These are phyloP conservation scores for Beris chalybata DNA, from an alignment of 2,888 invertebrate genomes.

Conservation along the genomic window DNA sequence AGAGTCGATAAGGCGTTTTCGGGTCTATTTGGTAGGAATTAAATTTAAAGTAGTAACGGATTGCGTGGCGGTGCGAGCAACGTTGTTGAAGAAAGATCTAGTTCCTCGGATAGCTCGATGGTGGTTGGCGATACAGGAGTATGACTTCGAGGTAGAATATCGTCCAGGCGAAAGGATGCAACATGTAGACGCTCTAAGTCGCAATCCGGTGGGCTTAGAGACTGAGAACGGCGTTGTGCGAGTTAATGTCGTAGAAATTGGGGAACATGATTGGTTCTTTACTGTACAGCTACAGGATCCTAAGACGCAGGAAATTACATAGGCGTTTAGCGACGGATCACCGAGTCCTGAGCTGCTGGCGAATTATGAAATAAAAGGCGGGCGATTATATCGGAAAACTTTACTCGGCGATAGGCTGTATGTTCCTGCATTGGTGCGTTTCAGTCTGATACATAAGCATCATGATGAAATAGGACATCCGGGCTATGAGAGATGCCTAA, in stretches of 20 bases:
- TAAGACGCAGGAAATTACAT: background rate
- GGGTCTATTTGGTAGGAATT: background rate
- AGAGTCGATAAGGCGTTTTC: too few relatives aligned
- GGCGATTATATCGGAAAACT: too few relatives aligned
- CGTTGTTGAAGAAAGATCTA: background rate
- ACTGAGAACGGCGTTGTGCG: too few relatives aligned
- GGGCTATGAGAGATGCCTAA: background rate
- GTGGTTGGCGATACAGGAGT: too few relatives aligned
- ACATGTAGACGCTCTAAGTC: constrained; percentile 2
- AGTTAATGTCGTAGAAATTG: too few relatives aligned
- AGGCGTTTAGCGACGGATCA: background rate
- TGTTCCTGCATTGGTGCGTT: background rate
- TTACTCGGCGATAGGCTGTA: too few relatives aligned
- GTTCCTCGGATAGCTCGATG: too few relatives aligned
- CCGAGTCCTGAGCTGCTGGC: too few relatives aligned
- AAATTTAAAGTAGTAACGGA: constrained; percentile 24
- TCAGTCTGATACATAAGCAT: background rate
- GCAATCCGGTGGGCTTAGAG: too few relatives aligned
- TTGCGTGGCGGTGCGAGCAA: constrained; percentile 11
- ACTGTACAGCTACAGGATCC: constrained; percentile 10
- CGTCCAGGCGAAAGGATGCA: constrained; percentile 9
- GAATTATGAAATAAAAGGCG: too few relatives aligned
- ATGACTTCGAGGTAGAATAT: background rate
- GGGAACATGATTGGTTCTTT: too few relatives aligned
- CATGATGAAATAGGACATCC: constrained; percentile 5